A percentile compares a stretch with the other conserved stretches of the same genome.
Conservation (phyloP, 2,888 invertebrate genomes). For the Terebella lapidaria region DNA sequence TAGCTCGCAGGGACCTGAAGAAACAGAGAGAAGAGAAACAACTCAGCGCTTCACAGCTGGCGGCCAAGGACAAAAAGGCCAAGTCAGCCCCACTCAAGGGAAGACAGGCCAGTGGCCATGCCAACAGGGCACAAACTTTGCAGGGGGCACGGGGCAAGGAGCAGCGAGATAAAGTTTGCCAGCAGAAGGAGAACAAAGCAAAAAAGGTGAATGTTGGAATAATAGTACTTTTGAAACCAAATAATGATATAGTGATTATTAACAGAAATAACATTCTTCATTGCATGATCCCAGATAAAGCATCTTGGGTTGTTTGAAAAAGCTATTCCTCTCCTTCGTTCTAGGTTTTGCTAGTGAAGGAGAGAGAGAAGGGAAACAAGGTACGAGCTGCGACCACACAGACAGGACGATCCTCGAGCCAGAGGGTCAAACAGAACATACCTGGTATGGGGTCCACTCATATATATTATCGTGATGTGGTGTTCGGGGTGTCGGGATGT, state of each 20-base stretch:
- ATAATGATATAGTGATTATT: no score
- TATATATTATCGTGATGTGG: no score
- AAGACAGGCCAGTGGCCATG: background rate
- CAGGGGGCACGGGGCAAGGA: constrained; percentile 26
- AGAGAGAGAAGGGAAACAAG: constrained; percentile 9
- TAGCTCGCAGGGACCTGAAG: constrained; percentile 40
- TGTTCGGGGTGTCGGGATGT: no score
- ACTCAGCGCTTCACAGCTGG: no score
- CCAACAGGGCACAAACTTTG: background rate
- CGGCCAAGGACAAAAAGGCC: background rate
- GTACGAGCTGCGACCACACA: constrained; percentile 6
- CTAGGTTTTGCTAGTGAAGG: constrained; percentile 7
- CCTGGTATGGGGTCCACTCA: no score
- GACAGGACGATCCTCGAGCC: no score
- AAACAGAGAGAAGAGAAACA: constrained; percentile 33
- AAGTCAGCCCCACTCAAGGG: constrained; percentile 5
- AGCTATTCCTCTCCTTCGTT: no score
- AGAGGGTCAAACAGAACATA: no score
- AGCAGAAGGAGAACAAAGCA: constrained; percentile 8
- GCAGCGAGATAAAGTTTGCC: constrained; percentile 21
- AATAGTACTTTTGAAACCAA: no score
- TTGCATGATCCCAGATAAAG: no score
- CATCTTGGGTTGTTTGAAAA: no score
- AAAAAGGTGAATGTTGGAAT: background rate
- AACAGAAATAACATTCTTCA: no score